phyloP scores from a whole-genome alignment of 2,888 invertebrate genomes.

The Ctena decussata region DNA sequence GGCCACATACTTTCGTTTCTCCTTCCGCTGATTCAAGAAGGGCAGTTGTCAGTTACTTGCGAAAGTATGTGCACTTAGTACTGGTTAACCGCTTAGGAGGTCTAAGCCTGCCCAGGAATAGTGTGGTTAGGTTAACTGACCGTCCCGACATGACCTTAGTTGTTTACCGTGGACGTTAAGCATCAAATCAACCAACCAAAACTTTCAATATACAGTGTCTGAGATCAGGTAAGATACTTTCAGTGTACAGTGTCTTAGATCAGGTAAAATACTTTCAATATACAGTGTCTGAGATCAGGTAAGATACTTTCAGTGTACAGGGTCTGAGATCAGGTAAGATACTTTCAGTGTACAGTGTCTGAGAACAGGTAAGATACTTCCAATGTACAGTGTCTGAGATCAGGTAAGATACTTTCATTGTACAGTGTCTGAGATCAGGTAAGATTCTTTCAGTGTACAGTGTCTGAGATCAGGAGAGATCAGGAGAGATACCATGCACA shows the following conservation, averaged over 20 bases:
- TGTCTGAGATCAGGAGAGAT: conserved; percentile 81
- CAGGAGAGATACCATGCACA: too few relatives aligned
- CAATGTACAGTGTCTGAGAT: conserved; percentile 91
- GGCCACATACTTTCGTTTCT: too few relatives aligned
- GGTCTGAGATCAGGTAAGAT: conserved; percentile 93
- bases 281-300: conserved; percentile 91
- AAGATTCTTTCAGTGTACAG: conserved; percentile 87
- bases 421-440: conserved; percentile 88
- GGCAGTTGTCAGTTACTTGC: too few relatives aligned
- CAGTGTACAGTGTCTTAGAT: conserved; percentile 91
- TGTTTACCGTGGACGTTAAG: too few relatives aligned
- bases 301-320: conserved; percentile 95
- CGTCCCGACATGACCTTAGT: too few relatives aligned
- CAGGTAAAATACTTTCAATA: conserved; percentile 97
- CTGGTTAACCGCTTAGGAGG: too few relatives aligned
- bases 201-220: too few relatives aligned
- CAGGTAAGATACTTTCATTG: conserved; percentile 97
- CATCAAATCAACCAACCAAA: too few relatives aligned
- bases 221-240: conserved; percentile 98
- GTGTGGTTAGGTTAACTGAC: too few relatives aligned
- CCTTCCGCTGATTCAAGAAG: too few relatives aligned
- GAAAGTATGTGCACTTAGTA: too few relatives aligned
- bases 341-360: conserved; percentile 92
- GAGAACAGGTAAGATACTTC: conserved; percentile 97
- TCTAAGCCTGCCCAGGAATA: too few relatives aligned